Conservation (phyloP, 2,113 vertebrate species). For the Melozone crissalis region DNA sequence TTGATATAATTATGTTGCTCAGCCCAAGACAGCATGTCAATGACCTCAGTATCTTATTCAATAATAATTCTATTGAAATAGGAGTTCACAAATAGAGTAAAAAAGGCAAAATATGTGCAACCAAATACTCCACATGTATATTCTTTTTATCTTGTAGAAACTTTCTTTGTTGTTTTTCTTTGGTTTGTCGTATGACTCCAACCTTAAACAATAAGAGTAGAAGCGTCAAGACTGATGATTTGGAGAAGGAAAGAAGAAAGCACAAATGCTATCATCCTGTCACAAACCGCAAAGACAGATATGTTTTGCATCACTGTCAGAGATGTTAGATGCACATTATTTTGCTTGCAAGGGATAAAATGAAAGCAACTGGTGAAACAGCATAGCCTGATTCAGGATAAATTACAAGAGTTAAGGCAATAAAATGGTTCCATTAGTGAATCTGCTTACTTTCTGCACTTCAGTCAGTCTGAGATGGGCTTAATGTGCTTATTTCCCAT, state of each 20-base stretch:
- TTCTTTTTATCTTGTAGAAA: not conserved
- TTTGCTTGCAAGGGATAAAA: not conserved
- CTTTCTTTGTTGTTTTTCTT: not conserved
- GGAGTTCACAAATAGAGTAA: not conserved
- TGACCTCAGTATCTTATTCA: not conserved
- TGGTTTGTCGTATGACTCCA: not conserved
- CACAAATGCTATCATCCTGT: not conserved
- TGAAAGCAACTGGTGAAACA: not conserved
- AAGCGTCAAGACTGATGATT: not conserved
- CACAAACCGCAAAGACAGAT: not conserved
- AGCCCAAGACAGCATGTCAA: not conserved
- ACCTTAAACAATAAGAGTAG: not conserved
- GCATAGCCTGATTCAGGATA: not conserved
- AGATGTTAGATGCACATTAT: not conserved
- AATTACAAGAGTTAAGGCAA: not conserved
- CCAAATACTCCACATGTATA: not conserved
- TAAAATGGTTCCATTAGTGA: not conserved
- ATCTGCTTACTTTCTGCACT: not conserved
- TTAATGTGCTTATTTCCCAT: not conserved
- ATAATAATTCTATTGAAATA: not conserved
- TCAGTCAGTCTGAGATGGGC: not conserved
- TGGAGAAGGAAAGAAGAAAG: not conserved
- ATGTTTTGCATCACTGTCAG: not conserved
- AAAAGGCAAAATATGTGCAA: not conserved
- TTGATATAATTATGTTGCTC: not conserved